Evolutionary conservation across 1,140 invertebrate genomes (phyloP).

Genomic region (Calycopis cecrops): DNA sequence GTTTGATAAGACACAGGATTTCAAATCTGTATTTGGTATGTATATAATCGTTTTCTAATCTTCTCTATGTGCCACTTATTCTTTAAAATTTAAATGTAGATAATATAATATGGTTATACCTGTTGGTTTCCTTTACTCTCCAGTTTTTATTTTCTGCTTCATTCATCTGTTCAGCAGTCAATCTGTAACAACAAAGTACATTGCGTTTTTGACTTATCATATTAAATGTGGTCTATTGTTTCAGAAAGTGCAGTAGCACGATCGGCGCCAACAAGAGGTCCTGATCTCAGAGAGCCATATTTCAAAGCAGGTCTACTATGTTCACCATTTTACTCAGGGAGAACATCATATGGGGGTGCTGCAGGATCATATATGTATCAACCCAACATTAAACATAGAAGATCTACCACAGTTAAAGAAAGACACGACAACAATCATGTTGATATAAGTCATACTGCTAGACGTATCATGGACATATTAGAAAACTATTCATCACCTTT

Average conservation of each 20-base stretch:
- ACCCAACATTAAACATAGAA: conserved; percentile 49
- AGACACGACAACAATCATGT: conserved; percentile 30
- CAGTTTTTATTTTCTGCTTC: too few species aligned
- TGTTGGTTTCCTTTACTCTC: too few species aligned
- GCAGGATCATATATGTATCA: conserved; percentile 77
- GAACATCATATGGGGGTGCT: conserved; percentile 87
- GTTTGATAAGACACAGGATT: conserved; percentile 24
- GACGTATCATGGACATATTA: conserved; percentile 81
- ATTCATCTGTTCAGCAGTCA: too few species aligned
- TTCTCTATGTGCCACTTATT: too few species aligned
- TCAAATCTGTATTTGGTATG: conserved; percentile 17
- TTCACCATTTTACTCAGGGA: conserved; percentile 89
- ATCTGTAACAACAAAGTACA: too few species aligned
- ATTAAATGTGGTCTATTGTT: conserved; percentile 11
- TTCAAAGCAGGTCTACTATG: conserved; percentile 70
- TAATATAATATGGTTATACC: too few species aligned
- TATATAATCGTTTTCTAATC: too few species aligned
- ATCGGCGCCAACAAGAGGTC: conserved; percentile 38
- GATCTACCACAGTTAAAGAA: conserved; percentile 37
- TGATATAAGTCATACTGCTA: conserved; percentile 74
- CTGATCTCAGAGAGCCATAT: conserved; percentile 73
- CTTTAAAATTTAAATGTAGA: too few species aligned
- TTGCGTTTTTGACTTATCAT: too few species aligned
- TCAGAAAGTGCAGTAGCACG: conserved; percentile 25
- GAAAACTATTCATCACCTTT: conserved; percentile 85